Percentiles rank a stretch among this genome's conserved stretches.
phyloP scores from a whole-genome alignment of 2,113 vertebrate species.

The Pygoscelis antarcticus region DNA sequence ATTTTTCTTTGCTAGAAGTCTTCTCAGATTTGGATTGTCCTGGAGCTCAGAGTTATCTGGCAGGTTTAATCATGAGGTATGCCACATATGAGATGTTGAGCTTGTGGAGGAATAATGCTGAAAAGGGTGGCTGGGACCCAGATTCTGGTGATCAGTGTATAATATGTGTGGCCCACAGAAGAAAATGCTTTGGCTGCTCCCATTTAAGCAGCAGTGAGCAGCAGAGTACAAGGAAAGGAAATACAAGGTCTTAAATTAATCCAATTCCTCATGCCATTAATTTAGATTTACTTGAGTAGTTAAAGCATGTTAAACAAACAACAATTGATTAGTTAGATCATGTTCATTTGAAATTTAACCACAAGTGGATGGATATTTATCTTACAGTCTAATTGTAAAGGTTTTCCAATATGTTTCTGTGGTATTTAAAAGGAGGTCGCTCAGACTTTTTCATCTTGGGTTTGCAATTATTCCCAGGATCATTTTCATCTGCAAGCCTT shows the following conservation, averaged over 20 bases:
- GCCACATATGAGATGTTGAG: neutral
- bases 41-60: neutral
- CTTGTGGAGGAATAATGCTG: neutral
- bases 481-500: neutral
- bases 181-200: neutral
- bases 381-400: constrained; percentile 7
- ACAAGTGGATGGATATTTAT: constrained; percentile 33
- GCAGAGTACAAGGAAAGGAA: constrained; percentile 8
- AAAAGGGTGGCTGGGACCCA: neutral
- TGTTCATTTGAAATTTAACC: constrained; percentile 55
- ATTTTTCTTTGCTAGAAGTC: neutral
- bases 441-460: neutral
- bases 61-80: neutral
- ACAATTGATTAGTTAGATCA: constrained; percentile 49
- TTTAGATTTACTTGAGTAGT: constrained; percentile 59
- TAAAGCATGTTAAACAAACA: constrained; percentile 50
- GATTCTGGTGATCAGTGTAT: neutral
- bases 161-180: neutral
- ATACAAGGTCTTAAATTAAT: constrained; percentile 47
- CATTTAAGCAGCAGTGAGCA: neutral
- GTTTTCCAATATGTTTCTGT: neutral
- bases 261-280: constrained; percentile 57
- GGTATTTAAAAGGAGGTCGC: neutral
- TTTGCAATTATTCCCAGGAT: neutral
- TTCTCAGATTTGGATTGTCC: neutral